Percentiles rank a stretch among this genome's conserved stretches.
phyloP scores from a whole-genome alignment of 2,888 invertebrate species.

The Rhimphoctona megacephalus region DNA sequence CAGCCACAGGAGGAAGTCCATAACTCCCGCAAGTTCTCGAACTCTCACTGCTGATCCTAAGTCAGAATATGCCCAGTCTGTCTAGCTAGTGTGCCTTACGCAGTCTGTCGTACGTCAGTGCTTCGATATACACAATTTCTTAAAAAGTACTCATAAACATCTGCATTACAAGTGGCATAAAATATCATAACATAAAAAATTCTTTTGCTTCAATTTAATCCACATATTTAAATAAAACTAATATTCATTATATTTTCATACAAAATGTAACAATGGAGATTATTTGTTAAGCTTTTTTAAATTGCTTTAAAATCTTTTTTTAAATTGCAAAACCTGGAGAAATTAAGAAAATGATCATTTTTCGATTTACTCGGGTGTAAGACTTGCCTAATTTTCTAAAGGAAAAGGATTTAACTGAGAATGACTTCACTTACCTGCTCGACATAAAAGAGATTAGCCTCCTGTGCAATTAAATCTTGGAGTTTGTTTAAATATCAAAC shows the following conservation, averaged over 20 bases:
- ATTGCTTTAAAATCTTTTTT: not conserved
- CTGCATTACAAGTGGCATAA: not conserved
- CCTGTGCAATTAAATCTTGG: not conserved
- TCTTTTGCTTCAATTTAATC: not conserved
- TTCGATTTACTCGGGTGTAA: not conserved
- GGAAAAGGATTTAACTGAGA: not conserved
- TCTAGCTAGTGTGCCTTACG: constrained; percentile 37
- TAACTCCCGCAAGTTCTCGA: constrained; percentile 44
- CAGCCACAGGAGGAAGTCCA: constrained; percentile 57
- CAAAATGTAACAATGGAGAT: too few relatives aligned
- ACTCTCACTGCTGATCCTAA: constrained; percentile 51
- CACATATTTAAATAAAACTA: too few relatives aligned
- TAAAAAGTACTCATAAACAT: not conserved
- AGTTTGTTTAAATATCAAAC: not conserved
- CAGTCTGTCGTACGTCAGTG: constrained; percentile 33
- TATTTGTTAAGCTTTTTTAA: not conserved
- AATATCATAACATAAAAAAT: not conserved
- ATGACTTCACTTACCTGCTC: not conserved
- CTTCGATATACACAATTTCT: constrained; percentile 15
- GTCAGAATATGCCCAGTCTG: constrained; percentile 34
- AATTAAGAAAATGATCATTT: not conserved
- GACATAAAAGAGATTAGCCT: not conserved
- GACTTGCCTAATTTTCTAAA: not conserved
- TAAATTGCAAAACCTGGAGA: not conserved
- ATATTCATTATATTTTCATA: too few relatives aligned